These are phyloP conservation scores for Drosophila sucinea DNA, from an alignment of 1,140 invertebrate genomes.

Conservation along the genomic window DNA sequence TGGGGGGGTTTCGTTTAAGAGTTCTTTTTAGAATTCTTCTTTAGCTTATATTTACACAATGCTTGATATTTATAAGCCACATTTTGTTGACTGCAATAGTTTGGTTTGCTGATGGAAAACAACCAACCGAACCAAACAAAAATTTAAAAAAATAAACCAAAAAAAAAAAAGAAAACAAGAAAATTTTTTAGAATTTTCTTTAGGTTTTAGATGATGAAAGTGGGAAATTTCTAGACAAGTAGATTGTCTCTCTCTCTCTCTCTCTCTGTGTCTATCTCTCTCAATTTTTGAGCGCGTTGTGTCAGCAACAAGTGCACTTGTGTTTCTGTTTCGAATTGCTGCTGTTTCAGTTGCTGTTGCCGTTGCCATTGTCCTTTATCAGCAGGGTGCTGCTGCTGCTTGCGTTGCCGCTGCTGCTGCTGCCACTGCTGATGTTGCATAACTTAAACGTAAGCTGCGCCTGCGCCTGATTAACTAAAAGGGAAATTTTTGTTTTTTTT, in stretches of 20 bases:
- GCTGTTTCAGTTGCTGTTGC: conserved; percentile 17
- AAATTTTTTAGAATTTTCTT: background rate
- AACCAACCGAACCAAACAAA: background rate
- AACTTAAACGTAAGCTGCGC: conserved; percentile 61
- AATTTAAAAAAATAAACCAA: conserved; percentile 4
- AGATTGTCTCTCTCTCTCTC: background rate
- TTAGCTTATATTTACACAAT: conserved; percentile 64
- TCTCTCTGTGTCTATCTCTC: background rate
- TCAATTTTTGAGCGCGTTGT: conserved; percentile 30
- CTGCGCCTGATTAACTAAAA: conserved; percentile 56
- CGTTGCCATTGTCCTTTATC: conserved; percentile 41
- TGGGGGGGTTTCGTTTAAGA: background rate
- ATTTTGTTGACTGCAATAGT: conserved; percentile 57
- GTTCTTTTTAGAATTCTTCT: conserved; percentile 6
- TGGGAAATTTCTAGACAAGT: background rate
- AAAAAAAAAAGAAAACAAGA: conserved; percentile 2
- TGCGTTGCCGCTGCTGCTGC: background rate
- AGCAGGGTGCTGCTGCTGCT: conserved; percentile 9
- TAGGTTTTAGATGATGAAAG: too few species aligned
- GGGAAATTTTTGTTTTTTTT: conserved; percentile 44
- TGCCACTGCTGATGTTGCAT: conserved; percentile 53
- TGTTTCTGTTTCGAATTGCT: conserved; percentile 55
- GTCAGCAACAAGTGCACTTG: conserved; percentile 77
- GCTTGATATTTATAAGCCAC: conserved; percentile 60
- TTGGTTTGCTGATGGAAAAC: too few species aligned